A percentile compares a stretch with the other conserved stretches of the same genome.
Conservation (phyloP, 2,797 vertebrate genomes). For the Characodon lateralis region DNA sequence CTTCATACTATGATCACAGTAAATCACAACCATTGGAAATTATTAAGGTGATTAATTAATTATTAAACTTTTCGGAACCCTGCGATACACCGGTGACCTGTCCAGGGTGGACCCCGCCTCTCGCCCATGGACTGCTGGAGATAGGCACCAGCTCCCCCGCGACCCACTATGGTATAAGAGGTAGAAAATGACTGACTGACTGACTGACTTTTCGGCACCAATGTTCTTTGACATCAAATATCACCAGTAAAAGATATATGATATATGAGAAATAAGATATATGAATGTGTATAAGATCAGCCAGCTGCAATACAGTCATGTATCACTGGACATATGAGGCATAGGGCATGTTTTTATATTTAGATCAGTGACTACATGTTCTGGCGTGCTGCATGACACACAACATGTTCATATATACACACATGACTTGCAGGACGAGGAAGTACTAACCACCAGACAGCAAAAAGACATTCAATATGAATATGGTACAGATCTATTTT, state of each 20-base stretch:
- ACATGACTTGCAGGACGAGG: conserved; percentile 67
- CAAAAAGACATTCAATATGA: conserved; percentile 7
- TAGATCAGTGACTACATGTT: conserved; percentile 61
- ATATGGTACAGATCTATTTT: conserved; percentile 30
- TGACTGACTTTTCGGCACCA: neutral
- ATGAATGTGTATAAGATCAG: conserved; percentile 17
- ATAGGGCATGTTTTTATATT: conserved; percentile 58
- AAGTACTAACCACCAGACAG: conserved; percentile 52
- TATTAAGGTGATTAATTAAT: neutral
- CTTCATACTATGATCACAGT: too few species aligned
- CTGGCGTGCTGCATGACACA: conserved; percentile 60
- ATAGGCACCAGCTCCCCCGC: too few species aligned
- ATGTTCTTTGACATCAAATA: neutral
- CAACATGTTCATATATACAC: conserved; percentile 59
- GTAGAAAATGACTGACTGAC: too few species aligned
- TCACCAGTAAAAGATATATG: neutral
- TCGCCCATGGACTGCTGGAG: too few species aligned
- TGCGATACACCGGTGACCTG: too few species aligned
- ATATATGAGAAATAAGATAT: neutral
- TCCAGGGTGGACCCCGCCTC: too few species aligned
- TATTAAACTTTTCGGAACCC: neutral
- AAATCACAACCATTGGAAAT: neutral
- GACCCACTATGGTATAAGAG: too few species aligned
- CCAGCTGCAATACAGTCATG: conserved; percentile 21
- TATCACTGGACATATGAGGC: conserved; percentile 55